phyloP scores from a whole-genome alignment of 2,888 invertebrate species.

The Oxystoma pomonae region DNA sequence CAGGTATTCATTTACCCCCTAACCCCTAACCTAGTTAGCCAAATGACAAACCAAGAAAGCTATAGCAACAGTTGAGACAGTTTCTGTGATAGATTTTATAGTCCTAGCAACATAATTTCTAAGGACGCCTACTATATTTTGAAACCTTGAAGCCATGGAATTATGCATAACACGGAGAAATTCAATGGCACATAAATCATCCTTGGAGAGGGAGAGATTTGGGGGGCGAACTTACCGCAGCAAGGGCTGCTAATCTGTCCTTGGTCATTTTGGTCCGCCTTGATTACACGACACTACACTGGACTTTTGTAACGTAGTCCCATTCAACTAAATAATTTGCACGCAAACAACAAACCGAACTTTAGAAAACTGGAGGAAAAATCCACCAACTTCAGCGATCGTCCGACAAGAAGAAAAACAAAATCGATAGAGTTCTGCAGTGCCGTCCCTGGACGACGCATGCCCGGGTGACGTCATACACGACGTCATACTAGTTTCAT shows the following conservation, averaged over 20 bases:
- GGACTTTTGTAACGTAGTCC: conserved; percentile 68
- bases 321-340: conserved; percentile 65
- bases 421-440: conserved; percentile 77
- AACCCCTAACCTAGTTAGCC: conserved; percentile 42
- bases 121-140: background rate
- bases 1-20: conserved; percentile 34
- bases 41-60: conserved; percentile 19
- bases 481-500: conserved; percentile 41
- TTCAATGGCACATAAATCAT: background rate
- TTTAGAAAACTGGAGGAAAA: conserved; percentile 46
- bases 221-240: conserved; percentile 67
- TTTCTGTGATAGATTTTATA: too few species aligned
- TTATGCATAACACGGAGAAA: conserved; percentile 22
- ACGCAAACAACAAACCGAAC: conserved; percentile 15
- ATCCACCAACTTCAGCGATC: conserved; percentile 32
- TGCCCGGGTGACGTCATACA: conserved; percentile 48
- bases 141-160: background rate
- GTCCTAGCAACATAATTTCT: background rate
- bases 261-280: conserved; percentile 72
- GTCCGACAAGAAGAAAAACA: conserved; percentile 58
- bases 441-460: conserved; percentile 53
- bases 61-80: conserved; percentile 29
- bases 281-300: conserved; percentile 62
- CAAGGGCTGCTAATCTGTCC: conserved; percentile 95
- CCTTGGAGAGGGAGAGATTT: background rate